Evolutionary conservation across 1,140 invertebrate species (phyloP).

Genomic region (Brachionus manjavacas): DNA sequence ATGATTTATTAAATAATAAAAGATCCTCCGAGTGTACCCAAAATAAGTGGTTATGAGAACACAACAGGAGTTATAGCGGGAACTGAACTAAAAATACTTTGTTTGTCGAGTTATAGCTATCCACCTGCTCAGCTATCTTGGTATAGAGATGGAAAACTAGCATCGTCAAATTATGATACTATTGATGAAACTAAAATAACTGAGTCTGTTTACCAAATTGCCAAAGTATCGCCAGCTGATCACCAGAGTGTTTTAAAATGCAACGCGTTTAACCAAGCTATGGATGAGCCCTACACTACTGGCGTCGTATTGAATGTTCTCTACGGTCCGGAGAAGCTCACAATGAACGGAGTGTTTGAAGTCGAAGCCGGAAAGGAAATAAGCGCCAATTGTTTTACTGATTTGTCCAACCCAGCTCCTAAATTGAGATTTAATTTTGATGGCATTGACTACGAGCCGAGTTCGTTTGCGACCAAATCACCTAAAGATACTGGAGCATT

Average conservation of each 20-base stretch:
- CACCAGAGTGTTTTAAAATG: slow-evolving; percentile 22
- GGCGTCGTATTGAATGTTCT: neutral
- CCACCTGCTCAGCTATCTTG: slow-evolving; percentile 26
- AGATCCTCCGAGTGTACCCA: slow-evolving; percentile 31
- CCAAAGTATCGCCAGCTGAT: neutral
- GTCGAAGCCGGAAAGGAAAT: neutral
- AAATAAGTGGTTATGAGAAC: slow-evolving; percentile 3
- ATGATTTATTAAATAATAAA: neutral
- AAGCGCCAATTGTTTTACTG: slow-evolving; percentile 9
- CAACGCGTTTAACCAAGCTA: slow-evolving; percentile 30
- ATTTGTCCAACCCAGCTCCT: slow-evolving; percentile 18
- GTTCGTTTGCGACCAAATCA: neutral
- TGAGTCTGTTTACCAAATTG: slow-evolving; percentile 16
- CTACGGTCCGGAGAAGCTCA: slow-evolving; percentile 29
- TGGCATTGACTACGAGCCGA: slow-evolving; percentile 35
- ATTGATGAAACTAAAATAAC: neutral
- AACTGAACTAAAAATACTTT: neutral
- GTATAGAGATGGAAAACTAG: slow-evolving; percentile 28
- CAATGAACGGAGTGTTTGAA: slow-evolving; percentile 33
- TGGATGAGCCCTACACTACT: slow-evolving; percentile 23
- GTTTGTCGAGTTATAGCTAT: slow-evolving; percentile 1
- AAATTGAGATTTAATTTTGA: slow-evolving; percentile 38
- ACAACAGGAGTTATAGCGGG: neutral
- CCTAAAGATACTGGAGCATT: neutral
- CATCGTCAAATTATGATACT: slow-evolving; percentile 28